Evolutionary conservation across 2,113 vertebrate genomes (phyloP).

Genomic region (Pseudolaguvia tuberculata): DNA sequence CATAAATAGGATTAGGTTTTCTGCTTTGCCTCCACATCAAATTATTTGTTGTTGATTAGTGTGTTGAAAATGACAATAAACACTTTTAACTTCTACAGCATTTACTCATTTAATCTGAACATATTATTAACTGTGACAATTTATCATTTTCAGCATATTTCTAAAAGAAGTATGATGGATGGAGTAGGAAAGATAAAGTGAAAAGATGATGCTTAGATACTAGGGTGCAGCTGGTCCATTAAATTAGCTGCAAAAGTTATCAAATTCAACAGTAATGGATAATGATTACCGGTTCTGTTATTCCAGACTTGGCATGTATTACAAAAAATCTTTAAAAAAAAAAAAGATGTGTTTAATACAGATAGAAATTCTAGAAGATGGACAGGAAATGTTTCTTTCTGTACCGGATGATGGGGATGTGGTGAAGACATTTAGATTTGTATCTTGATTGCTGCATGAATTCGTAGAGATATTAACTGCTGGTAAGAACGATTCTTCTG

Average conservation of each 20-base stretch:
- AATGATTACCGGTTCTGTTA: neutral
- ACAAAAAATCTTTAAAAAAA: neutral
- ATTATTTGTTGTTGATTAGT: too few relatives aligned
- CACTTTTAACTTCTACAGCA: too few relatives aligned
- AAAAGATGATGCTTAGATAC: slow-evolving; percentile 2
- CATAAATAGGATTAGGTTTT: neutral
- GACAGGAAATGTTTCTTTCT: slow-evolving; percentile 29
- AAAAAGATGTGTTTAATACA: slow-evolving; percentile 22
- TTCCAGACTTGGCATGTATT: slow-evolving; percentile 6
- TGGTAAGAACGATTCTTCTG: neutral
- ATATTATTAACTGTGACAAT: neutral
- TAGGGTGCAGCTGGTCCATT: slow-evolving; percentile 18
- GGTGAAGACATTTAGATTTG: slow-evolving; percentile 2
- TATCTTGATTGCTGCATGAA: slow-evolving; percentile 10
- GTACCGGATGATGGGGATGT: neutral
- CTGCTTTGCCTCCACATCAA: too few relatives aligned
- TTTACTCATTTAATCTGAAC: too few relatives aligned
- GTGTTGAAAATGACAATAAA: too few relatives aligned
- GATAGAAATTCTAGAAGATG: neutral
- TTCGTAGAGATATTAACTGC: neutral
- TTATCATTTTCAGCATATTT: neutral
- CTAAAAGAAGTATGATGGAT: neutral
- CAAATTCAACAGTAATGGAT: neutral
- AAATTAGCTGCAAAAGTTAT: neutral
- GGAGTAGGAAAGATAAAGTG: neutral